Evolutionary conservation across 2,797 vertebrate genomes (phyloP), one percentile per base, ranked within the genome.

Genomic region (Apogon talboti): DNA sequence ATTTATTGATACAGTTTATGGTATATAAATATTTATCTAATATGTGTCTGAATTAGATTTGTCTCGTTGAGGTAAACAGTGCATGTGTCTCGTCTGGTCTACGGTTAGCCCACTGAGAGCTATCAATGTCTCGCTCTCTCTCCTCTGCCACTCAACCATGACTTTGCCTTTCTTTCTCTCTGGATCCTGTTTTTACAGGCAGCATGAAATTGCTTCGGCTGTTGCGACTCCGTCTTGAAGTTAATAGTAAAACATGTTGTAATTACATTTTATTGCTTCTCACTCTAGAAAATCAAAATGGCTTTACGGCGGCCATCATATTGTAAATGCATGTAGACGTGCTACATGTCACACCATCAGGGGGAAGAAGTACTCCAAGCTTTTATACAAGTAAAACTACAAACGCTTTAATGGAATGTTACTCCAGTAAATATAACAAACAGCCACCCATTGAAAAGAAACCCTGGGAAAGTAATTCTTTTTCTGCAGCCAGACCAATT

Each of bases 11-110:
- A 95, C 89, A 95, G 94, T 95, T 98, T 96, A 96, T 98, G 92
- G 72, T 93, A 93, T 95, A 97, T 96, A 96, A 96, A 97, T 97
- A 96, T 97, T 96, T 96, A 96, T 96, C 96, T 95, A 94, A 94
- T 95, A 95, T 92, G 93, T 96, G 95, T 96, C 95, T 95, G 94
- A 94, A 95, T 96, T 95, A 95, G 92, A 94, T 94, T 89, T 94
- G 76, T 96, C 95, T 95, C 91, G 73, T 94, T 93, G 86, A 74
- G 91, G 90, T 38, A 3, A 28, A 51, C 67, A 41, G 61, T 53
- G 49, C 11, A n/a, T 72, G 66, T 77, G 76, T 79, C 69, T 73
- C 63, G 73, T 76, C 64, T 63, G 54, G 80, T 68, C 48, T 54
- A 9, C 24, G 60, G 69, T 70, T 58, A 59, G 79, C 58, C 87